Percentiles rank a stretch among this genome's conserved stretches.
Evolutionary conservation across 1,140 invertebrate species (phyloP).

Genomic region (Drosophila leontia): DNA sequence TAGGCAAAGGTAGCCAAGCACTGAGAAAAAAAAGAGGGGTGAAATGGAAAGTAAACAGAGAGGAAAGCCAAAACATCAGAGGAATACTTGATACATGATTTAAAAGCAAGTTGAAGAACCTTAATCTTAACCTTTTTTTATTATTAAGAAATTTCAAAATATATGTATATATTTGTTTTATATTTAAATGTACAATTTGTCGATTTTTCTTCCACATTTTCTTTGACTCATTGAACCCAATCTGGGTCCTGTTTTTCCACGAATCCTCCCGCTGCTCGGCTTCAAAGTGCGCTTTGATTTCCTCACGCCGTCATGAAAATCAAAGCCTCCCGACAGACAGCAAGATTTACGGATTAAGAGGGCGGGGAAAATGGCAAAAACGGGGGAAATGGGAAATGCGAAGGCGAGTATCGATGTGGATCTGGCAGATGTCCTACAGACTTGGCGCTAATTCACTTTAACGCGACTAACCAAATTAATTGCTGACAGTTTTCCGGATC

Average conservation of each 20-base stretch:
- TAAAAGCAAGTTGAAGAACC: not conserved
- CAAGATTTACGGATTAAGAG: slow-evolving; percentile 18
- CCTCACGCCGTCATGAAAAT: slow-evolving; percentile 44
- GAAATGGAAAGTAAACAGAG: not conserved
- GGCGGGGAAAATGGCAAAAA: not conserved
- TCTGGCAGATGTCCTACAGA: slow-evolving; percentile 40
- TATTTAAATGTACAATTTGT: not conserved
- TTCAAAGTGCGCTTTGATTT: slow-evolving; percentile 67
- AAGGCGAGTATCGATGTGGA: slow-evolving; percentile 11
- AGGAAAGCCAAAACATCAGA: not conserved
- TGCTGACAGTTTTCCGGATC: slow-evolving; percentile 65
- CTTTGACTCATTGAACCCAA: not conserved
- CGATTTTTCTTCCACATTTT: not conserved
- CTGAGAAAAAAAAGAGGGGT: not conserved
- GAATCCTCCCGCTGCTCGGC: slow-evolving; percentile 20
- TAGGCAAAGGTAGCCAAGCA: not conserved
- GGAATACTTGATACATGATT: not conserved
- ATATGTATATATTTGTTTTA: too few species aligned
- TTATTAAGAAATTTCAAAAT: too few species aligned
- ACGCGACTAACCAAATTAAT: slow-evolving; percentile 75
- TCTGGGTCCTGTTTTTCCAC: slow-evolving; percentile 6
- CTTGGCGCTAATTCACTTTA: slow-evolving; percentile 72
- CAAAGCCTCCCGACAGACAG: slow-evolving; percentile 51
- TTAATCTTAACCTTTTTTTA: too few species aligned
- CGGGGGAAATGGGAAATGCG: slow-evolving; percentile 5